Evolutionary conservation across 2,797 vertebrate genomes (phyloP), one percentile per base, ranked within the genome.

Genomic region (Somateria mollissima): DNA sequence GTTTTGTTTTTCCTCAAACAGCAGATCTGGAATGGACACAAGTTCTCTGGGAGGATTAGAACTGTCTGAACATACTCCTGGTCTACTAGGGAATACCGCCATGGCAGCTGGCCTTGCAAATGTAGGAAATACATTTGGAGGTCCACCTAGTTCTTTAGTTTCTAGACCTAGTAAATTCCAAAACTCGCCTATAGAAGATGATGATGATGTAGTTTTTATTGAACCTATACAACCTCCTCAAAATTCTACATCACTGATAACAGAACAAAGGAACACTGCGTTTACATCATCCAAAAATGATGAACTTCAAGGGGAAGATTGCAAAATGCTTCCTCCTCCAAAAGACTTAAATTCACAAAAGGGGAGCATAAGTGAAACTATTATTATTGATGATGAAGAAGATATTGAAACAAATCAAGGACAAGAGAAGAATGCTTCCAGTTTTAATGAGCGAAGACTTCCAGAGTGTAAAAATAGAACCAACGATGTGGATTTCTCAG

Each of bases 361-460:
- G 90, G 96, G 98, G 84, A 98, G 97, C 94, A 97, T 98, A 97
- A 98, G 98, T 72, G 99, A 99, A 97, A 99, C 99, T 71, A 99
- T 99, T 89, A 98, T 99, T 97, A 99, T 99, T 82, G 99, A 99
- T 37, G 99, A 99, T 45, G 99, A 99, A 98, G 99, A 99, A 94
- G 99, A 99, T 89, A 96, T 97, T 53, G 99, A 99, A 95, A 98
- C 98, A 94, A 99, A 97, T 94, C 97, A 98, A 97, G 97, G 94
- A 36, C 98, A 98, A 89, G 98, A 98, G 78, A 98, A 98, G 96
- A 98, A 97, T 97, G 92, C 97, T 92, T 98, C 98, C 92, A 97
- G 90, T 97, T 98, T 98, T 96, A 97, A 82, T 96, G 98, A 98
- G 73, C 92, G 97, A 95, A 97, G 97, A 92, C 96, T 97, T 96